phyloP scores from a whole-genome alignment of 2,113 vertebrate genomes.

The Alosa alosa region DNA sequence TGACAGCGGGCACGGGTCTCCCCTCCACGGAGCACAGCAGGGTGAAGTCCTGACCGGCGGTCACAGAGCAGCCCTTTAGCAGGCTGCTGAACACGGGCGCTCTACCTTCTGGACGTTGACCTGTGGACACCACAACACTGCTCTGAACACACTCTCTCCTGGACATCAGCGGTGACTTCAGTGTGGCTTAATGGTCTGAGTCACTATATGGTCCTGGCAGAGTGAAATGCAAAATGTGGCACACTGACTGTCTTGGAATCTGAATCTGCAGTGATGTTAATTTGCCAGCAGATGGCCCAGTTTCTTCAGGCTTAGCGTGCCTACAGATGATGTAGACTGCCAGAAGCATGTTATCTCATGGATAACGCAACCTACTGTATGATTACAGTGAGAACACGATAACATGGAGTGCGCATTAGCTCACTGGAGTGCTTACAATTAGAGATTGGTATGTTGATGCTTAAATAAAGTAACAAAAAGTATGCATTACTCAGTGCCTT shows the following conservation, averaged over 20 bases:
- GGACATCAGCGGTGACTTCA: background rate
- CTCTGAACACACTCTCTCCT: background rate
- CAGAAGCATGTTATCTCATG: background rate
- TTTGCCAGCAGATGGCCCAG: slow-evolving; percentile 12
- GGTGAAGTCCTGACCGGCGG: slow-evolving; percentile 79
- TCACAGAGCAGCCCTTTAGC: slow-evolving; percentile 70
- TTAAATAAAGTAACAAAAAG: background rate
- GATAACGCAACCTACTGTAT: background rate
- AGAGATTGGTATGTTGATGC: background rate
- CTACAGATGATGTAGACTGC: background rate
- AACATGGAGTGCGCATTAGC: background rate
- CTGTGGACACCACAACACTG: slow-evolving; percentile 50
- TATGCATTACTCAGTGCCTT: background rate
- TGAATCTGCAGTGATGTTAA: background rate
- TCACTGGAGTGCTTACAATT: background rate
- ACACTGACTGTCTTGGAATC: background rate
- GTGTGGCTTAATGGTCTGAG: background rate
- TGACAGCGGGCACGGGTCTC: slow-evolving; percentile 69
- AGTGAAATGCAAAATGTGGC: background rate
- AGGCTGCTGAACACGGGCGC: slow-evolving; percentile 73
- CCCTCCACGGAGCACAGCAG: slow-evolving; percentile 76
- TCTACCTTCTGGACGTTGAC: slow-evolving; percentile 46
- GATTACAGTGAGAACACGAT: background rate
- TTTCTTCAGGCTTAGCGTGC: background rate
- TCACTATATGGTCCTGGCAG: background rate